Conservation (phyloP, 2,888 invertebrate genomes). For the Griposia aprilina region DNA sequence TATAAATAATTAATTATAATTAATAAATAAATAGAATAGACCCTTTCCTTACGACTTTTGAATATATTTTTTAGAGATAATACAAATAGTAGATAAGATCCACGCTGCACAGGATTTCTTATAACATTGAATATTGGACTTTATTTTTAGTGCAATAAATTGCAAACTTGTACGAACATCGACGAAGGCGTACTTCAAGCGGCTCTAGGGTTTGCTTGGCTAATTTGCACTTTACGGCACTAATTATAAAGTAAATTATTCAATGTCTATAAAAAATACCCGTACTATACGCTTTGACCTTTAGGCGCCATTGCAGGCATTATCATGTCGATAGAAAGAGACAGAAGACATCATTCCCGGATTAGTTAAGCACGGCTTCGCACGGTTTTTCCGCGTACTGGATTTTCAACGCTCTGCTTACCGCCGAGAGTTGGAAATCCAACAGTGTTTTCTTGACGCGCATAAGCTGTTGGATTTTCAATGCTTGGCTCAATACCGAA, state of each 20-base stretch:
- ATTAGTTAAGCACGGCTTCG: no score
- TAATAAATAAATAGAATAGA: constrained; percentile 53
- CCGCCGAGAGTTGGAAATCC: no score
- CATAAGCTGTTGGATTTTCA: no score
- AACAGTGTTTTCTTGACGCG: no score
- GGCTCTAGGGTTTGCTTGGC: not conserved
- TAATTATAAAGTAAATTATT: not conserved
- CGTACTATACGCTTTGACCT: not conserved
- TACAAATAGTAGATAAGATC: not conserved
- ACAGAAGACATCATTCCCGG: not conserved
- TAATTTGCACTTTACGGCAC: not conserved
- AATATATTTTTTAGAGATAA: constrained; percentile 18
- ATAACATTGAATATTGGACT: not conserved
- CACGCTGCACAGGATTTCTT: not conserved
- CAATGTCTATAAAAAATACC: not conserved
- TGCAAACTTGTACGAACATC: not conserved
- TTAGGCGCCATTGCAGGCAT: not conserved
- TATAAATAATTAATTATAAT: constrained; percentile 42
- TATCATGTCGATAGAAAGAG: not conserved
- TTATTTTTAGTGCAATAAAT: not conserved
- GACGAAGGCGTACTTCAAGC: not conserved
- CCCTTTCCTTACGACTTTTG: constrained; percentile 51
- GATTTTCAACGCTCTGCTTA: no score
- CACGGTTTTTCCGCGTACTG: no score
- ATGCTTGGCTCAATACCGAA: no score